These are phyloP conservation scores for Quadroppia sp. DNA, from an alignment of 2,888 invertebrate species.

Conservation along the genomic window DNA sequence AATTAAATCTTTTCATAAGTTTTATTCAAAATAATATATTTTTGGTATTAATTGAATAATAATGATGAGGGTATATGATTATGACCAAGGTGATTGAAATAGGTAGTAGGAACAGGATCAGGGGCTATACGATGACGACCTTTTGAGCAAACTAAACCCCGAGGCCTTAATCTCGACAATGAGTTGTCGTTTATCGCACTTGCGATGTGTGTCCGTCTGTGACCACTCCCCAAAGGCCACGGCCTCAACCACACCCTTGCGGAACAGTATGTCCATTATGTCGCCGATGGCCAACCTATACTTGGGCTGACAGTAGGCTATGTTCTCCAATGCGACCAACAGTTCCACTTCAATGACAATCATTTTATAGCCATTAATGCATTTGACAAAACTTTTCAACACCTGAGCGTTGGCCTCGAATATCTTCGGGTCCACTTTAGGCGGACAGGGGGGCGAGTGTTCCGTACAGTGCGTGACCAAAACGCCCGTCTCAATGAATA, in stretches of 20 bases:
- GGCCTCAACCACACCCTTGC: slow-evolving; percentile 15
- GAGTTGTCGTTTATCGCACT: background rate
- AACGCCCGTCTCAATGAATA: slow-evolving; percentile 23
- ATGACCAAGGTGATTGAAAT: too few relatives aligned
- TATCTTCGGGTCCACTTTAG: background rate
- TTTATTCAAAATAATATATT: too few relatives aligned
- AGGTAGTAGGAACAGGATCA: too few relatives aligned
- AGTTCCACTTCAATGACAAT: slow-evolving; percentile 39
- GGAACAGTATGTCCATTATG: slow-evolving; percentile 29
- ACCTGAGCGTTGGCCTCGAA: background rate
- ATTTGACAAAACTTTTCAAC: background rate
- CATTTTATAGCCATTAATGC: background rate
- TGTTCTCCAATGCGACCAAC: slow-evolving; percentile 29
- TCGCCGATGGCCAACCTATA: slow-evolving; percentile 27
- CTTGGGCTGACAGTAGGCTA: slow-evolving; percentile 10
- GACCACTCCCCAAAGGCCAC: slow-evolving; percentile 36
- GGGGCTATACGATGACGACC: background rate
- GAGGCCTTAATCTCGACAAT: background rate
- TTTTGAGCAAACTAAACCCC: background rate
- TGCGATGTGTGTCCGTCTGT: background rate
- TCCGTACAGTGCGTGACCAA: background rate
- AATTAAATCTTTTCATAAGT: too few relatives aligned
- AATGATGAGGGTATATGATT: too few relatives aligned
- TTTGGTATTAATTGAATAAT: too few relatives aligned
- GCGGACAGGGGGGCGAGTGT: slow-evolving; percentile 35